Base-by-base conservation (phyloP, 2,888 invertebrate species). In the Onchidella celtica region DNA sequence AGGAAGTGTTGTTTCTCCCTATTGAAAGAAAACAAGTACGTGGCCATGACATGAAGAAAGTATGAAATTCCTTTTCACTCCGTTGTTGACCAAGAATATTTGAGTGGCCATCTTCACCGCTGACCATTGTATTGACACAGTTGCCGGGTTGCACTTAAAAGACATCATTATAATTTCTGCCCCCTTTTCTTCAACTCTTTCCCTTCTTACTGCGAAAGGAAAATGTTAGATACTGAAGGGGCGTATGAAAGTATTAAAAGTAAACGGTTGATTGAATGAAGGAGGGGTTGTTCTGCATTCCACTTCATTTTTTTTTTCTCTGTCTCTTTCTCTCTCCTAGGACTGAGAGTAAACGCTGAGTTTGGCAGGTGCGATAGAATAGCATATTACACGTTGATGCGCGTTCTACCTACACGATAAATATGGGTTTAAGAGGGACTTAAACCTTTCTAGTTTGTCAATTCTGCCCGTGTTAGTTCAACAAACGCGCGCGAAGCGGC, bases 161-260 rank as follows among this genome's bases (percentile, higher is more conserved):
- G 32, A 47, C 11, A 1, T 57, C 29, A 72, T 72, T 72, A 72
- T 72, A 72, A 57, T 55, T 17, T 32, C 9, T 72, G 57, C 72
- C 2, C 32, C n/a, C 29, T 55, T 21, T 11, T 6, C 32, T 14
- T 40, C 27, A 24, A 34, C 11, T n/a, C 27, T 36, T 24, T 40
- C 68, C 24, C n/a, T n/a, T n/a, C 21, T 38, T 1, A 0, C 29
- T 17, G 55, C 1, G 34, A 57, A 57, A 57, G 57, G 72, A 55
- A 21, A 29, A 57, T 72, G 72, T 72, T 57, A 57, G 55, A 32
- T 72, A 72, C 32, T 72, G 55, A 57, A 57, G 9, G 72, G 72
- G 72, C 55, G 72, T 55, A 72, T 24, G 72, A 55, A 72, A 72
- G 72, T 72, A 72, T 57, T n/a, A 34, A 72, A 72, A 72, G 72